Conservation (phyloP, 1,140 invertebrate species). For the Bombyx mori region ASM3026992v2 NC_085131.1:3265001-3265500, state of each 20-base stretch:
- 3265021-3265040: too few relatives aligned
- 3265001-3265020: too few relatives aligned
- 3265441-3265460: slow-evolving; percentile 29
- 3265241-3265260: slow-evolving; percentile 1
- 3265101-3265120: too few relatives aligned
- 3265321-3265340: slow-evolving; percentile 36
- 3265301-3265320: slow-evolving; percentile 50
- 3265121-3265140: too few relatives aligned
- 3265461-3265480: slow-evolving; percentile 31
- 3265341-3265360: slow-evolving; percentile 20
- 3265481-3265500: slow-evolving; percentile 21
- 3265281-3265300: slow-evolving; percentile 22
- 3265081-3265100: too few relatives aligned
- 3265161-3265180: too few relatives aligned
- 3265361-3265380: slow-evolving; percentile 26
- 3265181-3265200: too few relatives aligned
- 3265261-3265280: slow-evolving; percentile 13
- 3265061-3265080: too few relatives aligned
- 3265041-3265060: too few relatives aligned
- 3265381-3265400: slow-evolving; percentile 23
- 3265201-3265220: too few relatives aligned
- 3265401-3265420: slow-evolving; percentile 10
- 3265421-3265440: slow-evolving; percentile 44
- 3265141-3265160: too few relatives aligned
- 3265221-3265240: too few relatives aligned